Percentiles rank a stretch among this genome's conserved stretches.
Conservation (phyloP, 2,888 invertebrate genomes). For the Agonopterix arenella region DNA sequence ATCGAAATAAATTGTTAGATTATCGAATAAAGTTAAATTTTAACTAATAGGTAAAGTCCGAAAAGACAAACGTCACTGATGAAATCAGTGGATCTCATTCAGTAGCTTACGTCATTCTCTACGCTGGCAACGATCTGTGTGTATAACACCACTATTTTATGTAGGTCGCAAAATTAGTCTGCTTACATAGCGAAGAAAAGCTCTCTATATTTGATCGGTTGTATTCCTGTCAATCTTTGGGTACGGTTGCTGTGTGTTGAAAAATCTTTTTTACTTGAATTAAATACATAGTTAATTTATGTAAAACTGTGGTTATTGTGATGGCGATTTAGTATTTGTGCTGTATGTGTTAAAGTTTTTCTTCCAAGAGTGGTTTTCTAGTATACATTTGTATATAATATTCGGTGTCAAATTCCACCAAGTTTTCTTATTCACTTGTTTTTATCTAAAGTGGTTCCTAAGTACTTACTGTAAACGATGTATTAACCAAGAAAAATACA, state of each 20-base stretch:
- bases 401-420: slow-evolving; percentile 8
- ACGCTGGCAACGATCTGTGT: slow-evolving; percentile 48
- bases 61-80: too few relatives aligned
- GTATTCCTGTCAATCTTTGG: slow-evolving; percentile 37
- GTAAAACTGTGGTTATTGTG: slow-evolving; percentile 3
- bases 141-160: slow-evolving; percentile 31
- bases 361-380: not conserved
- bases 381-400: not conserved
- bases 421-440: slow-evolving; percentile 28
- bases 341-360: slow-evolving; percentile 24
- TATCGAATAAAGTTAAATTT: too few relatives aligned
- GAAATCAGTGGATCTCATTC: not conserved
- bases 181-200: slow-evolving; percentile 4
- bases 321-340: slow-evolving; percentile 21
- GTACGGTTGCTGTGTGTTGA: slow-evolving; percentile 31
- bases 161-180: slow-evolving; percentile 15
- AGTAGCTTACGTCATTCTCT: slow-evolving; percentile 51
- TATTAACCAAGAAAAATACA: too few relatives aligned
- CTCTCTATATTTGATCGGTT: slow-evolving; percentile 23
- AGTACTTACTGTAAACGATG: too few relatives aligned
- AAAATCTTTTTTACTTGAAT: slow-evolving; percentile 17
- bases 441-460: slow-evolving; percentile 11
- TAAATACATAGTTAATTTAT: slow-evolving; percentile 8
- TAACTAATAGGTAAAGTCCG: too few relatives aligned
- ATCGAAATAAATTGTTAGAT: too few relatives aligned